Conservation (phyloP, 2,113 vertebrate genomes). For the Fukomys damarensis region DNA sequence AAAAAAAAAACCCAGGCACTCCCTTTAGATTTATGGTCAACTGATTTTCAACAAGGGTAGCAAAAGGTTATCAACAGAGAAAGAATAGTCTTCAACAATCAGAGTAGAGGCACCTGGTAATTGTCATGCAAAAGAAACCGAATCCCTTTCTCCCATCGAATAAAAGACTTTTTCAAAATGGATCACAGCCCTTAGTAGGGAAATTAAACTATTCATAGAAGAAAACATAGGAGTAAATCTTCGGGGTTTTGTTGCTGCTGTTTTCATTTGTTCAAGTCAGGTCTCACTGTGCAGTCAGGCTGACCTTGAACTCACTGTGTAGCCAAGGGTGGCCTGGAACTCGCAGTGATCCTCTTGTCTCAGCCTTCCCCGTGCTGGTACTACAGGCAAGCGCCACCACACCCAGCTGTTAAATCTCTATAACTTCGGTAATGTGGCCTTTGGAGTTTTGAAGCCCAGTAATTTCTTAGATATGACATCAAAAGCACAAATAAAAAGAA, state of each 20-base stretch:
- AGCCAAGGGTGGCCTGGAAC: neutral
- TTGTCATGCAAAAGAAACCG: neutral
- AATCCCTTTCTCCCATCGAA: neutral
- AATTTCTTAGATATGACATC: neutral
- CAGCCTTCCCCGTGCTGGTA: neutral
- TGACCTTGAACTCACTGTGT: neutral
- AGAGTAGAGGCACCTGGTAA: neutral
- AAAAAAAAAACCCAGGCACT: neutral
- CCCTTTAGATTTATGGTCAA: neutral
- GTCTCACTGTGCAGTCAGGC: neutral
- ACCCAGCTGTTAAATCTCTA: neutral
- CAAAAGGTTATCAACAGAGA: neutral
- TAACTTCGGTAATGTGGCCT: neutral
- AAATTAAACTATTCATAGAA: neutral
- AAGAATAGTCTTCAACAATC: neutral
- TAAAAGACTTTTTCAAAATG: neutral
- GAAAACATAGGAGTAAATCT: neutral
- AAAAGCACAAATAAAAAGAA: neutral
- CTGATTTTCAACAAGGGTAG: neutral
- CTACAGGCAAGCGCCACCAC: neutral
- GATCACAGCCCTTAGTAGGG: neutral
- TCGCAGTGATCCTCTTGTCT: neutral
- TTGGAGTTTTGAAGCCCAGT: neutral
- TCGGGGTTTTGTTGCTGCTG: neutral
- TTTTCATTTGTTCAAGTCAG: neutral